Base-by-base conservation (phyloP, 2,888 invertebrate genomes). In the Octodonta nipae region DNA sequence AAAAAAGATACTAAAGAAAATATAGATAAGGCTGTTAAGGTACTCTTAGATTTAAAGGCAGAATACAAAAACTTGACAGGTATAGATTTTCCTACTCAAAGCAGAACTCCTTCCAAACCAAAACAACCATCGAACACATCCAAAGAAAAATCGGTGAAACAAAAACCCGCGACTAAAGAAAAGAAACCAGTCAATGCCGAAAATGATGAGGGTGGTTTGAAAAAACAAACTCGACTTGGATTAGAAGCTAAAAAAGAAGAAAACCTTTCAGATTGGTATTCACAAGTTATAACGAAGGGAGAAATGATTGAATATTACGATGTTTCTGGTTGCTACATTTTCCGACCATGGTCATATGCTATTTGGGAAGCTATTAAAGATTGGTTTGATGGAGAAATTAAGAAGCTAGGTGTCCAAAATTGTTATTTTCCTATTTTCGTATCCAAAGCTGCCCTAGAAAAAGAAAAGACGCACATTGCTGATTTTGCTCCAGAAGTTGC, bases 251-350 rank as follows among this genome's bases (percentile, higher is more conserved):
- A 74, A 47, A 99, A 98, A 59, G 82, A 82, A 47, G 89, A 85
- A 13, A 88, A 92, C 58, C 67, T 98, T 15, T 71, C 95, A 0
- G 95, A 96, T 39, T 99, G 98, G 98, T 99, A 96, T 61, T 87
- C 92, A 0, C 95, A 95, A 67, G 85, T 84, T 33, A 73, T 76
- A 36, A 85, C 84, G 0, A 89, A 89, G 60, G 79, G 92, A 26
- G 96, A 99, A 64, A 75, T 99, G 75, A 96, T 99, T 33, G 96
- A 98, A 59, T 99, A 99, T 65, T 98, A 98, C 59, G 95, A 98
- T 62, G 92, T 98, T 3, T 93, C 93, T 31, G 98, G 98, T 0
- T 99, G 98, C 63, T 99, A 99, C 63, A 91, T 99, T 50, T 72
- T 98, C 32, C 78, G 96, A 12, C 96, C 93, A 6, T 96, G 96